These are phyloP conservation scores for Chelmon rostratus DNA, from an alignment of 2,797 vertebrate genomes.

Conservation along the genomic window DNA sequence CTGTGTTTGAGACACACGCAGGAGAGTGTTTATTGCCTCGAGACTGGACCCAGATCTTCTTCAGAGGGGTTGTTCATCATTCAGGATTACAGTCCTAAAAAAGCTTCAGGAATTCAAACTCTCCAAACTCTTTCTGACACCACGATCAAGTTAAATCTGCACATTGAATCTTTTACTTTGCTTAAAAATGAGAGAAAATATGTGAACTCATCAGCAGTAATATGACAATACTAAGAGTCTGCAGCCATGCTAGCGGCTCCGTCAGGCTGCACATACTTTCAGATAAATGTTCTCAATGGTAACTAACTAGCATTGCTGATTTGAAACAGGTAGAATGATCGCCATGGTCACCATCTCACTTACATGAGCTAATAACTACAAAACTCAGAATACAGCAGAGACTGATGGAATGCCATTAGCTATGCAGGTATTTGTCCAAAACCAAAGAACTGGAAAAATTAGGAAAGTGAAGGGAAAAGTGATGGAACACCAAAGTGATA, in stretches of 20 bases:
- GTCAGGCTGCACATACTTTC: no score
- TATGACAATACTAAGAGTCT: no score
- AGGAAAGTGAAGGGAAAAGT: neutral
- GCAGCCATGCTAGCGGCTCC: no score
- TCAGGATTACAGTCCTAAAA: neutral
- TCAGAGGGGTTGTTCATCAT: neutral
- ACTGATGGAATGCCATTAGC: no score
- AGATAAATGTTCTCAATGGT: no score
- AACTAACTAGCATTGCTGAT: no score
- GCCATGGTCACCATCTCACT: no score
- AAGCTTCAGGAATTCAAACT: neutral
- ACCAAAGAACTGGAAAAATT: neutral
- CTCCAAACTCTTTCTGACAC: neutral
- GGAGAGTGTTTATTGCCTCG: neutral
- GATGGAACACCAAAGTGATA: neutral
- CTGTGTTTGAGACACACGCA: neutral
- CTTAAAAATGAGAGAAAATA: neutral
- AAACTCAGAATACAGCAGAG: no score
- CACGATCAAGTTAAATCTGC: neutral
- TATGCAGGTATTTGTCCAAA: neutral
- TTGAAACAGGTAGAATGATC: no score
- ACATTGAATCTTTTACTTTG: neutral
- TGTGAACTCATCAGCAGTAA: neutral
- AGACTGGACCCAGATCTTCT: neutral
- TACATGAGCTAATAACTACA: no score